Evolutionary conservation across 2,888 invertebrate genomes (phyloP), one percentile per base, ranked within the genome.

Genomic region (Heliconius cydno): DNA sequence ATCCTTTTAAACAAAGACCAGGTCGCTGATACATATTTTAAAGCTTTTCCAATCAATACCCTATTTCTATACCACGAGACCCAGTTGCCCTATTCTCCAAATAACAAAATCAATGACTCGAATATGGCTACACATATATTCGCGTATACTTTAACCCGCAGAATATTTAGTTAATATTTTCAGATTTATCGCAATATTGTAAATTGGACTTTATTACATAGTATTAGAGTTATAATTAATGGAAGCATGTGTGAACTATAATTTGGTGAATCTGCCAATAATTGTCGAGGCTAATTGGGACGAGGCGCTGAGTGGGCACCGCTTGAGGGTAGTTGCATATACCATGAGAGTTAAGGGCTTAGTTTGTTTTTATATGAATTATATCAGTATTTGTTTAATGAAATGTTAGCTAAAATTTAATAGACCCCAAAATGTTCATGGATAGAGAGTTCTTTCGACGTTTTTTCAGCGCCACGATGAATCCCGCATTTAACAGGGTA

Each of bases 271-370:
- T 77, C 79, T 77, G 68, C 79, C 79, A 77, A 81, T 81, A 81
- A 81, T 81, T 81, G 79, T 79, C 77, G 70, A 70, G 41, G 79
- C 81, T 81, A 81, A 81, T 81, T 81, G 79, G 81, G 77, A 79
- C 74, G 77, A 73, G 65, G 79, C 75, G 65, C 70, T 79, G 81
- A 77, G 74, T 75, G 77, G 79, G 41, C 71, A 63, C 25, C n/a
- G 66, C 63, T 52, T 34, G 68, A 73, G 77, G 73, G 63, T 10
- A 22, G 30, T 60, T 63, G 68, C 73, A 80, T 46, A 73, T 15
- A 28, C 28, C 2, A 66, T 10, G 75, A 30, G n/a, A 68, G 68
- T 10, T n/a, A 34, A 73, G 30, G 22, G 10, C 34, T 57, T 60
- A 3, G n/a, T 60, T 57, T 73, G 13, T 57, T 60, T 73, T 57